Conservation (phyloP, 1,140 invertebrate species). For the Leptinotarsa texana region DNA sequence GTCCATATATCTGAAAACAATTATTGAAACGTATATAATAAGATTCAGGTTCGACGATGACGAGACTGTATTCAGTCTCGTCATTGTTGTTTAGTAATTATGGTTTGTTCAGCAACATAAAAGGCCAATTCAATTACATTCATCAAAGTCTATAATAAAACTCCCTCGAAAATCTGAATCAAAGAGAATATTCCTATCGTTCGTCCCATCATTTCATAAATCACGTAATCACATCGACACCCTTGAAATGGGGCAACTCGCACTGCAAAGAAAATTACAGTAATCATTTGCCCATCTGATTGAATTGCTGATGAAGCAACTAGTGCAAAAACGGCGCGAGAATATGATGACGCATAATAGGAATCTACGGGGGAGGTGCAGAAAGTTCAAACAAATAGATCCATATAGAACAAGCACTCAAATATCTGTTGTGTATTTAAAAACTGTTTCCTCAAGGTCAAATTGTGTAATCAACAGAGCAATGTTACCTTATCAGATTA, state of each 20-base stretch:
- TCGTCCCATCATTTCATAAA: background rate
- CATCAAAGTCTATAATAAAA: background rate
- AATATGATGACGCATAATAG: background rate
- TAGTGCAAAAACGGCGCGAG: background rate
- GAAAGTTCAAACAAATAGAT: too few relatives aligned
- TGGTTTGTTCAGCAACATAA: background rate
- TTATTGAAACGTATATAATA: too few relatives aligned
- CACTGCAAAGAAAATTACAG: slow-evolving; percentile 4
- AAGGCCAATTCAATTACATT: background rate
- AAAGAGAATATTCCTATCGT: background rate
- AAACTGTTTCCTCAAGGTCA: too few relatives aligned
- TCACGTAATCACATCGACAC: slow-evolving; percentile 7
- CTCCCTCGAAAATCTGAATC: background rate
- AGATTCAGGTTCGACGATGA: too few relatives aligned
- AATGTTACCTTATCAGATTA: too few relatives aligned
- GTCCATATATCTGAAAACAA: too few relatives aligned
- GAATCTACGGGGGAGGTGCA: background rate
- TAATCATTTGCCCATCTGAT: slow-evolving; percentile 8
- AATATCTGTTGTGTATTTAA: too few relatives aligned
- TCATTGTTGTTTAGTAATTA: too few relatives aligned
- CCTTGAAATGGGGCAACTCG: background rate
- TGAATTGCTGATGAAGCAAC: slow-evolving; percentile 8
- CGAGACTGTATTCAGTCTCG: too few relatives aligned
- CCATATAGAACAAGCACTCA: too few relatives aligned
- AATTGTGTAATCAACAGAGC: too few relatives aligned